A percentile compares a stretch with the other conserved stretches of the same genome.
Evolutionary conservation across 2,888 invertebrate species (phyloP).

Genomic region (Mimachlamys varia): DNA sequence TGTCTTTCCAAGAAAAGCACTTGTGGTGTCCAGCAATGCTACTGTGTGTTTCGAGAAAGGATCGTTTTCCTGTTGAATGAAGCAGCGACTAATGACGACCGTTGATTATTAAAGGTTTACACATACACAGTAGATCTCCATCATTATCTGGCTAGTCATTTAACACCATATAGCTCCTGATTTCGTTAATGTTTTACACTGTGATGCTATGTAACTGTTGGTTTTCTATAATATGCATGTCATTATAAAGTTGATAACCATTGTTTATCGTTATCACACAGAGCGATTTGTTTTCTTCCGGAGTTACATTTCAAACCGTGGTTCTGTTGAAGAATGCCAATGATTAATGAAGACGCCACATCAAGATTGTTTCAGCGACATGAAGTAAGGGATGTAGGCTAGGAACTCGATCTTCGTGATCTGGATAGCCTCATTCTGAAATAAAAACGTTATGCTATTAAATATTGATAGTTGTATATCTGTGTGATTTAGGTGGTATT

Average conservation of each 20-base stretch:
- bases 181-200: too few species aligned
- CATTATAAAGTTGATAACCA: not conserved
- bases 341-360: not conserved
- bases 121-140: not conserved
- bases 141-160: not conserved
- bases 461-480: not conserved
- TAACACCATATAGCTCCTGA: too few species aligned
- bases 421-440: conserved; percentile 63
- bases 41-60: too few species aligned
- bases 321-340: not conserved
- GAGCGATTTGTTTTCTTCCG: not conserved
- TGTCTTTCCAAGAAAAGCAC: too few species aligned
- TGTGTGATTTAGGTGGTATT: too few species aligned
- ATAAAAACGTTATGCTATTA: conserved; percentile 46
- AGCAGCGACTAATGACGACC: too few species aligned
- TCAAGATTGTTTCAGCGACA: conserved; percentile 48
- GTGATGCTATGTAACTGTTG: too few species aligned
- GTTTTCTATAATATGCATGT: too few species aligned
- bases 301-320: not conserved
- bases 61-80: too few species aligned
- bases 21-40: too few species aligned
- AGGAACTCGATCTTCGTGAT: conserved; percentile 68
- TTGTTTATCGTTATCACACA: not conserved
- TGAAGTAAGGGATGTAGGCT: conserved; percentile 68
- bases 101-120: too few species aligned